These are phyloP conservation scores for Prosapia bicincta DNA, from an alignment of 2,888 invertebrate species.

Conservation along the genomic window DNA sequence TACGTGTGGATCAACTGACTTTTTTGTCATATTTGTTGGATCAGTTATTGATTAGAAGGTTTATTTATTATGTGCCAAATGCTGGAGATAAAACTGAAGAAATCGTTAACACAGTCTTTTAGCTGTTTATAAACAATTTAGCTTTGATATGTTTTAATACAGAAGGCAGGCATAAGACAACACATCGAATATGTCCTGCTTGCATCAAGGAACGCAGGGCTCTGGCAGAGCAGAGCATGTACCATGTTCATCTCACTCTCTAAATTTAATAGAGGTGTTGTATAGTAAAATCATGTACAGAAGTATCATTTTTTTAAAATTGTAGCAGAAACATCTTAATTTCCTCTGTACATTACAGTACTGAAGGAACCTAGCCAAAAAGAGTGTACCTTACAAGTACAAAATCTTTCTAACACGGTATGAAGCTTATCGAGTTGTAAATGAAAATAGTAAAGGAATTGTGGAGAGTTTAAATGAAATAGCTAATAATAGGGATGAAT, in stretches of 20 bases:
- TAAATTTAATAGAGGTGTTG: conserved; percentile 9
- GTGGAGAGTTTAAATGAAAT: too few species aligned
- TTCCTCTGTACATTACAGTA: not conserved
- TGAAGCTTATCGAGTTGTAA: conserved; percentile 4
- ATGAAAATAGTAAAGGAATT: conserved; percentile 7
- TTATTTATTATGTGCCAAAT: conserved; percentile 15
- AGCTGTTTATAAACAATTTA: conserved; percentile 10
- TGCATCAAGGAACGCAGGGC: not conserved
- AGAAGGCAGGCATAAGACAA: conserved; percentile 13
- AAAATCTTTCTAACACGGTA: conserved; percentile 14
- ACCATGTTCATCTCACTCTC: not conserved
- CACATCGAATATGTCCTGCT: conserved; percentile 9
- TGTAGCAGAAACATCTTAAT: conserved; percentile 2
- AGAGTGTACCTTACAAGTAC: conserved; percentile 10
- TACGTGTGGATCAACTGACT: too few species aligned
- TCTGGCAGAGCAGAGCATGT: conserved; percentile 11
- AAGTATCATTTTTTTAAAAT: not conserved
- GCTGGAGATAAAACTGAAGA: conserved; percentile 7
- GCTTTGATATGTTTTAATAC: conserved; percentile 6
- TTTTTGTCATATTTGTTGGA: too few species aligned
- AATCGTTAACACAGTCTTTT: conserved; percentile 13
- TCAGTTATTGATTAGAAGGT: not conserved
- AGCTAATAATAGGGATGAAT: too few species aligned
- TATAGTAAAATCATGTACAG: conserved; percentile 1
- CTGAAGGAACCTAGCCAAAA: not conserved